Base-by-base conservation (phyloP, 1,140 invertebrate species). In the Cherax destructor region DNA sequence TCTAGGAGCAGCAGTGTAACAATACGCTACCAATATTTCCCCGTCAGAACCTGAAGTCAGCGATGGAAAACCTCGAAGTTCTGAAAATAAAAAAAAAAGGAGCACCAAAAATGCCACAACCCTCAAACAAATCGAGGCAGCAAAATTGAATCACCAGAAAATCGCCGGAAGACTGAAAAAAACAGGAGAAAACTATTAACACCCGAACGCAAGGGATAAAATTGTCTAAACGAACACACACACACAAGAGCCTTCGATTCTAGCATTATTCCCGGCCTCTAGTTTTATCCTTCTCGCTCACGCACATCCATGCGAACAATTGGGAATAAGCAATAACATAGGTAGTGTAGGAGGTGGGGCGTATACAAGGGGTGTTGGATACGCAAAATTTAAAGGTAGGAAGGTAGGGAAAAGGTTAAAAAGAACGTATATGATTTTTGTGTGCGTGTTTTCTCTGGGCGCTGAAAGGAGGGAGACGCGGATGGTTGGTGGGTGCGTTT, bases 101-200 rank as follows among this genome's bases (percentile, higher is more conserved):
- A 69, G 47, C 24, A 49, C 59, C 59, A 83, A 81, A 81, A 83
- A 81, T 83, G 47, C 49, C 24, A 41, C 65, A 76, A 30, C 78
- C 78, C 87, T 72, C 78, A 80, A 80, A 80, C 86, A 88, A 80
- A 81, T 88, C 77, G 86, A 80, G 86, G 77, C 77, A 88, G 77
- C 41, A 88, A 81, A 80, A 81, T 88, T 88, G 86, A 81, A 81
- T 88, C 85, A 78, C 85, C 76, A 86, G 85, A 78, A 86, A 86
- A 86, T 86, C 85, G 85, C 85, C 85, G 74, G 72, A 86, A 86
- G 85, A 78, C 52, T 86, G 0, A 59, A 86, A 77, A 86, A 76
- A 86, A 59, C 74, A 59, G 47, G 30, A 78, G 85, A 86, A 86
- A 86, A 86, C 85, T 86, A 86, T 86, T 86, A 86, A 86, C 85